Evolutionary conservation across 2,797 vertebrate species (phyloP).

Genomic region (Babyrousa celebensis): DNA sequence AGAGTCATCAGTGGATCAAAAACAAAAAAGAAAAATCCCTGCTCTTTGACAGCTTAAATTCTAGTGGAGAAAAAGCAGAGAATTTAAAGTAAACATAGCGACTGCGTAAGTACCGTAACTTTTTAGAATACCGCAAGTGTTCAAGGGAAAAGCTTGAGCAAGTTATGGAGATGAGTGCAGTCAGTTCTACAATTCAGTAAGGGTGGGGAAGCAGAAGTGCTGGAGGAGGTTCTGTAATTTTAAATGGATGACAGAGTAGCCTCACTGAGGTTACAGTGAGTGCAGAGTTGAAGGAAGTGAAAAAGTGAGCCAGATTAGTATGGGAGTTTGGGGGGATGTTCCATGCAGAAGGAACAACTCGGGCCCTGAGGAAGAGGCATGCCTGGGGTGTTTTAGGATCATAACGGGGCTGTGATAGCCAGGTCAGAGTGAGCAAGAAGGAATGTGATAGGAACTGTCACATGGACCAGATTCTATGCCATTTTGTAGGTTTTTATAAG

Average conservation of each 20-base stretch:
- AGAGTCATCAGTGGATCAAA: background rate
- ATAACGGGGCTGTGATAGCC: background rate
- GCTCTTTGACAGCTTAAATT: background rate
- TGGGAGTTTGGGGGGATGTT: fast-evolving
- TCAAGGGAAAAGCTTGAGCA: background rate
- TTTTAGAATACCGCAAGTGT: background rate
- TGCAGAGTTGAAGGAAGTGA: background rate
- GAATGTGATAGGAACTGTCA: background rate
- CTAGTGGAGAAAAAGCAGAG: background rate
- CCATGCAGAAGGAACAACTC: background rate
- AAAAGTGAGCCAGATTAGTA: background rate
- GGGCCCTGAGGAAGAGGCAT: background rate
- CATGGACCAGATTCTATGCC: background rate
- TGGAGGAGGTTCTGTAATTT: background rate
- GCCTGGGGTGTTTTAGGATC: background rate
- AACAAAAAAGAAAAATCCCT: background rate
- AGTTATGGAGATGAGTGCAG: background rate
- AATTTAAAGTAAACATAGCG: background rate
- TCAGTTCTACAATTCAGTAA: background rate
- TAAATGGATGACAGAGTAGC: background rate
- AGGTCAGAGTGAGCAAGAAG: background rate
- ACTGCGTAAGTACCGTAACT: background rate
- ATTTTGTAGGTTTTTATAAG: background rate
- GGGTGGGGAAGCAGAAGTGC: background rate
- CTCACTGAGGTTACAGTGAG: background rate